These are phyloP conservation scores for Notocelia uddmanniana DNA, from an alignment of 2,888 invertebrate genomes.

Conservation along the genomic window DNA sequence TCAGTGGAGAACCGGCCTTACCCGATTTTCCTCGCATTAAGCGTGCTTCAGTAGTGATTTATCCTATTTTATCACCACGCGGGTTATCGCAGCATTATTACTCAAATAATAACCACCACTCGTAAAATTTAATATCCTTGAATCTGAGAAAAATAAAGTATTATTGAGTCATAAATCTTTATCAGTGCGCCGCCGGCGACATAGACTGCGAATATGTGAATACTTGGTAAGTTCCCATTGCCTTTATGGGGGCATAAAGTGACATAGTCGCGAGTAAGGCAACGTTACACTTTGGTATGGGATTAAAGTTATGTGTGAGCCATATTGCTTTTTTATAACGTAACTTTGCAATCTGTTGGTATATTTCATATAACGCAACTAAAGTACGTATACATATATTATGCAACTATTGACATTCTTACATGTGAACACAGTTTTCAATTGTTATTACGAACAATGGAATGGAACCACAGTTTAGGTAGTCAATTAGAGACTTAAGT, in stretches of 20 bases:
- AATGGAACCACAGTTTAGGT: not conserved
- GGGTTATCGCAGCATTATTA: slow-evolving; percentile 73
- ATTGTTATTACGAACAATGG: not conserved
- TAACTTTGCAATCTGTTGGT: not conserved
- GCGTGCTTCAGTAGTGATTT: slow-evolving; percentile 60
- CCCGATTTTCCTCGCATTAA: not conserved
- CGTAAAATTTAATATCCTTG: slow-evolving; percentile 78
- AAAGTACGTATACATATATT: too few species aligned
- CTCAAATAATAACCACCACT: slow-evolving; percentile 75
- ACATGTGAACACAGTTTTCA: too few species aligned
- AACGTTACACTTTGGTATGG: slow-evolving; percentile 1
- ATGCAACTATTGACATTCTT: not conserved
- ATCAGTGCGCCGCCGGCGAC: slow-evolving; percentile 66
- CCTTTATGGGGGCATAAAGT: slow-evolving; percentile 48
- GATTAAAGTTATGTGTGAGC: not conserved
- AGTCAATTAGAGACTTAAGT: not conserved
- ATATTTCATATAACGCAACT: not conserved
- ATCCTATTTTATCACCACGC: slow-evolving; percentile 58
- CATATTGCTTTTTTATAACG: not conserved
- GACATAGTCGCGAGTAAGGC: slow-evolving; percentile 30
- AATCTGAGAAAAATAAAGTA: slow-evolving; percentile 82
- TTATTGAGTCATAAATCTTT: slow-evolving; percentile 82
- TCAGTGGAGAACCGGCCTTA: not conserved
- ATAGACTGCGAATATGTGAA: slow-evolving; percentile 71
- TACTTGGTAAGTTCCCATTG: slow-evolving; percentile 72